Evolutionary conservation across 2,888 invertebrate genomes (phyloP).

Genomic region (Macrophya alboannulata): DNA sequence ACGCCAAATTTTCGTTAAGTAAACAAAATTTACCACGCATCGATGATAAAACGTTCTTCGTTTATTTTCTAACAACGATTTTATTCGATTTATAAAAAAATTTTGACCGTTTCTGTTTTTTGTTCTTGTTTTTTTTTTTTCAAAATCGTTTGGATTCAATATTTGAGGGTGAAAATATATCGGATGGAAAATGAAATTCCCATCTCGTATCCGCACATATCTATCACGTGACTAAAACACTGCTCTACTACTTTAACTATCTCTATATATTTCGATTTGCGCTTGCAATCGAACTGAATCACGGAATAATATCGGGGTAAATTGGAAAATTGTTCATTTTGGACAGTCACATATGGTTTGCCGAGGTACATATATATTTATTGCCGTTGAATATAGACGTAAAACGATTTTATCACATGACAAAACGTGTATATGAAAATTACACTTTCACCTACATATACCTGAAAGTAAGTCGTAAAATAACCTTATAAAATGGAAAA

Average conservation of each 20-base stretch:
- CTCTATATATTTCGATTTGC: background rate
- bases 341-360: background rate
- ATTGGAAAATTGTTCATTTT: slow-evolving; percentile 32
- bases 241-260: background rate
- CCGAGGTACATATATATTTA: slow-evolving; percentile 7
- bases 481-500: background rate
- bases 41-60: no score
- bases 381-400: background rate
- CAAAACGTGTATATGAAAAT: background rate
- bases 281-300: background rate
- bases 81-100: no score
- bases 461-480: background rate
- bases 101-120: no score
- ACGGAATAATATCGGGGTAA: background rate
- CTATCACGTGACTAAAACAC: background rate
- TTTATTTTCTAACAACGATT: no score
- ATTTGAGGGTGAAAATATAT: background rate
- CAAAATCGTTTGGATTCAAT: background rate
- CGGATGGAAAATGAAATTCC: background rate
- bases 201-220: background rate
- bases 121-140: no score
- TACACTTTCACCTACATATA: background rate
- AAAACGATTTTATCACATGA: background rate
- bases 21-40: no score
- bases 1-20: no score